Evolutionary conservation across 2,113 vertebrate species (phyloP).

Genomic region (Cynopterus brachyotis): DNA sequence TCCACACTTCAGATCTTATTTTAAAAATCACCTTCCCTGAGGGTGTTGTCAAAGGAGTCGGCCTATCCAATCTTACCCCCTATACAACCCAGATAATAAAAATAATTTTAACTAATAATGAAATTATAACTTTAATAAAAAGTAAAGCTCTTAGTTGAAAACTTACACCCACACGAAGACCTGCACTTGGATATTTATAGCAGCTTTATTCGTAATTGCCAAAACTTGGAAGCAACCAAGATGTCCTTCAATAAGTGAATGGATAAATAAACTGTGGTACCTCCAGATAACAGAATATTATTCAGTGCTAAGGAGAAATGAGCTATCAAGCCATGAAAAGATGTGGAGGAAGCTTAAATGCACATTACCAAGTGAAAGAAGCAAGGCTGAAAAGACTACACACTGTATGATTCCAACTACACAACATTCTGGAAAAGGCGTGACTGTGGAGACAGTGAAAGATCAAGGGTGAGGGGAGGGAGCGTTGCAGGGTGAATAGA

Average conservation of each 20-base stretch:
- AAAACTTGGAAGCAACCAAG: background rate
- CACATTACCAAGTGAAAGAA: background rate
- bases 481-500: background rate
- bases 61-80: background rate
- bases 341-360: background rate
- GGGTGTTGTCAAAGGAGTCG: background rate
- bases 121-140: background rate
- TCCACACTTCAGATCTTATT: background rate
- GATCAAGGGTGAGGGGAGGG: background rate
- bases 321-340: background rate
- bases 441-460: background rate
- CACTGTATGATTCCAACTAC: background rate
- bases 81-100: background rate
- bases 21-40: background rate
- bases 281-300: background rate
- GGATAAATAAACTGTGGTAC: background rate
- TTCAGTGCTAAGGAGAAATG: background rate
- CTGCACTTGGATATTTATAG: background rate
- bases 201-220: background rate
- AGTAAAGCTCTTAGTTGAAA: conserved; percentile 3
- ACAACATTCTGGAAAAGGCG: background rate
- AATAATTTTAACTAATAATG: background rate
- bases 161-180: background rate
- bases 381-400: background rate
- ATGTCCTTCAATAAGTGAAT: background rate